Evolutionary conservation across 2,888 invertebrate genomes (phyloP), one percentile per base, ranked within the genome.

Genomic region (Chrysomela aeneicollis): DNA sequence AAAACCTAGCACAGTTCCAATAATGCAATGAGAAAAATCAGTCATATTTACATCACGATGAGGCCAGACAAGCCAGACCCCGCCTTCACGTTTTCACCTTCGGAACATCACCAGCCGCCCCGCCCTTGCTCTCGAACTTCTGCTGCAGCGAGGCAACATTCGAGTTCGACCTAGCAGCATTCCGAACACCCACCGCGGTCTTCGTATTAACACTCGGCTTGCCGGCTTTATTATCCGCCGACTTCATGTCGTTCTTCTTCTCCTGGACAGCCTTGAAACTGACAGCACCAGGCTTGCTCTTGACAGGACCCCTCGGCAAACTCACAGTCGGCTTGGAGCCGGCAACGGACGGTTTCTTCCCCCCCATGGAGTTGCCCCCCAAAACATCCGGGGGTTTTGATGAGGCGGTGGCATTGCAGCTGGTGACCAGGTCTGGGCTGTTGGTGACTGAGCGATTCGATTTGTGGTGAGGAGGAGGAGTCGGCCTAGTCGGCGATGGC

Each of bases 121-220:
- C 69, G 59, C 67, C 73, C 58, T 82, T 83, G 74, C 86, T 88
- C 82, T 93, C 92, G 78, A 92, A 93, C 80, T 91, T 92, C 75
- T 92, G 92, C 76, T 93, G 92, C 73, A 93, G 83, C 63, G 90
- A 89, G 30, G 92, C 92, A 60, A 92, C 91, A 79, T 89, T 91
- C 18, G 91, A 91, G 47, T 88, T 88, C 70, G 84, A 82, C 50
- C 79, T 81, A 3, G 88, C 84, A 22, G 86, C 83, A 62, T 85
- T 73, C 76, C 86, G 86, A 47, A 84, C 82, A 59, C 83, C 83
- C 59, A 81, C 81, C 1, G 84, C 78, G 63, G 77, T 77, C 58
- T 65, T 65, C 12, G 52, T 17, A 9, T 49, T 26, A 52, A 5
- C 53, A 26, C 15, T 71, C 5, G 67, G 60, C 63, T 72, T 74